A percentile compares a stretch with the other conserved stretches of the same genome.
Evolutionary conservation across 2,888 invertebrate genomes (phyloP).

Genomic region (Entomobrya multifasciata): DNA sequence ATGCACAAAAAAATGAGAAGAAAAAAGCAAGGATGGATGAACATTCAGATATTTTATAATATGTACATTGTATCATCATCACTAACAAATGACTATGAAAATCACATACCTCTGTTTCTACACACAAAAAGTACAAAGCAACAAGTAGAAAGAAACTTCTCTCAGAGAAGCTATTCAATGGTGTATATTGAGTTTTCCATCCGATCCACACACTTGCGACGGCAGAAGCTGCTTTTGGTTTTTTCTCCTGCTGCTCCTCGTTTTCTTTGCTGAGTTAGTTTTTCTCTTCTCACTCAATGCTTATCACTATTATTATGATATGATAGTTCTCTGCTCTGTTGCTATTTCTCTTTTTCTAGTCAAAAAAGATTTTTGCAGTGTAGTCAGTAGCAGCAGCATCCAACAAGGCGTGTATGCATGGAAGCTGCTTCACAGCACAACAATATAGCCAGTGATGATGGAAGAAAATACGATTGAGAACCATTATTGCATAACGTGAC

Average conservation of each 20-base stretch:
- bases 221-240: no score
- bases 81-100: no score
- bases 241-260: no score
- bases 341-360: not conserved
- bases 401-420: not conserved
- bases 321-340: not conserved
- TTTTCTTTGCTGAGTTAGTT: no score
- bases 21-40: no score
- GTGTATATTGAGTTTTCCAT: no score
- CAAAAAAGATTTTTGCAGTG: not conserved
- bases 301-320: not conserved
- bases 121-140: no score
- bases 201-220: no score
- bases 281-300: not conserved
- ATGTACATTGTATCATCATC: no score
- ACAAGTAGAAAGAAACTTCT: no score
- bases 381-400: not conserved
- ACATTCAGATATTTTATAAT: not conserved
- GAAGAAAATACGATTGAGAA: constrained; percentile 40
- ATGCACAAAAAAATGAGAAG: not conserved
- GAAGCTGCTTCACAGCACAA: not conserved
- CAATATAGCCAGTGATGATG: not conserved
- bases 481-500: constrained; percentile 59
- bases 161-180: no score
- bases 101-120: no score